These are phyloP conservation scores for Tenebrosternarchus preto DNA, from an alignment of 2,113 vertebrate species.

Conservation along the genomic window DNA sequence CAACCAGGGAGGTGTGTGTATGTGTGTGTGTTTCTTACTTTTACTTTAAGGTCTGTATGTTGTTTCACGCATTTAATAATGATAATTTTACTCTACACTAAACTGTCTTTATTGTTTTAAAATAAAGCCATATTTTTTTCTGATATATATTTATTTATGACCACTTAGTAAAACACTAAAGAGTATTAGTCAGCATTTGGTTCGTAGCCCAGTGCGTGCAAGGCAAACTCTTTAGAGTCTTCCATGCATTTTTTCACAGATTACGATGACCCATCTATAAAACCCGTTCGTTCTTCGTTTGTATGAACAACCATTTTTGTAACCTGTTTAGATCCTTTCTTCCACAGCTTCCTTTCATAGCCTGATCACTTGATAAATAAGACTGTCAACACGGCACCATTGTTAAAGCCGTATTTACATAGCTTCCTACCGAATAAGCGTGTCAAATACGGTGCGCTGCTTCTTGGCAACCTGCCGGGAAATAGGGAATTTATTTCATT, in stretches of 20 bases:
- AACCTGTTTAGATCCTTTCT: background rate
- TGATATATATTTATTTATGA: background rate
- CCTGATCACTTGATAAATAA: slow-evolving; percentile 48
- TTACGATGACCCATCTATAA: background rate
- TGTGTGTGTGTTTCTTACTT: slow-evolving; percentile 18
- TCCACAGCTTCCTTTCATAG: slow-evolving; percentile 30
- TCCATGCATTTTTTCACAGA: background rate
- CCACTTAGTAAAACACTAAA: background rate
- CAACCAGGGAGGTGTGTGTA: slow-evolving; percentile 21
- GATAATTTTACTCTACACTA: too few relatives aligned
- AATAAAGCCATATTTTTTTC: background rate
- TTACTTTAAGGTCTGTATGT: background rate
- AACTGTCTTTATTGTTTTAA: too few relatives aligned
- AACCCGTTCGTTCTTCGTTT: background rate
- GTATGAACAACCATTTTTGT: background rate
- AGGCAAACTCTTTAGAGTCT: too few relatives aligned
- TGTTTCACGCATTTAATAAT: too few relatives aligned
- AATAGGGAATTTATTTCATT: slow-evolving; percentile 72
- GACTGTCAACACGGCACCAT: slow-evolving; percentile 43
- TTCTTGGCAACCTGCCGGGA: slow-evolving; percentile 50
- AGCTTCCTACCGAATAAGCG: slow-evolving; percentile 47
- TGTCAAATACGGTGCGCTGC: slow-evolving; percentile 48
- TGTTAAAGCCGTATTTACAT: slow-evolving; percentile 53
- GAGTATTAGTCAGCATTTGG: background rate
- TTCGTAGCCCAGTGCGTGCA: background rate